phyloP scores from a whole-genome alignment of 2,113 vertebrate species.

The Ia io region DNA sequence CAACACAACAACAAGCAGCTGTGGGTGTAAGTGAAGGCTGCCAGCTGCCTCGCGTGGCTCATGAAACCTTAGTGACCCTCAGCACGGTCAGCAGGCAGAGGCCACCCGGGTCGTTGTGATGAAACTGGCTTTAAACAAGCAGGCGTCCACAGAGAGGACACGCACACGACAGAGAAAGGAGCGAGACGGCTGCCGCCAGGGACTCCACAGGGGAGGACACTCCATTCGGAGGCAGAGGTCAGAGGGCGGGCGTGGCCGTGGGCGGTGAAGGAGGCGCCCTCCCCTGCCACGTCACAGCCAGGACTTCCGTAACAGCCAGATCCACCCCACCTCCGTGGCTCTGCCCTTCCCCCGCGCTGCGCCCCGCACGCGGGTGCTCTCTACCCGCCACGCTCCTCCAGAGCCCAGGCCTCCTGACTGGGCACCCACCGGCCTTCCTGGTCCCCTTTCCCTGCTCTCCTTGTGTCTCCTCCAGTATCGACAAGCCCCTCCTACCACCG shows the following conservation, averaged over 20 bases:
- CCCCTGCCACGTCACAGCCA: neutral
- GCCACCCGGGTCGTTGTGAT: neutral
- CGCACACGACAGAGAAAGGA: neutral
- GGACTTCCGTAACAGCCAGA: neutral
- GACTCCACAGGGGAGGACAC: neutral
- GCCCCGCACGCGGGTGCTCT: neutral
- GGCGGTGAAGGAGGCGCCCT: neutral
- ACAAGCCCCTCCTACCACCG: neutral
- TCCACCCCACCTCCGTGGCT: rapidly evolving
- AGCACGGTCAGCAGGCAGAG: neutral
- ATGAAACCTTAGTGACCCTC: neutral
- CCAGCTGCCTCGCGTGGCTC: neutral
- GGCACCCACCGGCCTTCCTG: neutral
- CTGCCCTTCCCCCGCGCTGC: neutral
- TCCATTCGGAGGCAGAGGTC: neutral
- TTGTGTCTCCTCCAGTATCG: rapidly evolving
- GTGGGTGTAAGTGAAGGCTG: neutral
- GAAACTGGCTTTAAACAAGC: neutral
- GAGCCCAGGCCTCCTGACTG: neutral
- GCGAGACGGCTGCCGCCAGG: neutral
- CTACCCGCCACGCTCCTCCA: neutral
- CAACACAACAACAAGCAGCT: neutral
- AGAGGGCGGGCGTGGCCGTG: neutral
- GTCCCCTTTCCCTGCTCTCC: neutral
- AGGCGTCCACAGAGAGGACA: rapidly evolving